These are phyloP conservation scores for Aix galericulata DNA, from an alignment of 2,113 vertebrate species.

Conservation along the genomic window DNA sequence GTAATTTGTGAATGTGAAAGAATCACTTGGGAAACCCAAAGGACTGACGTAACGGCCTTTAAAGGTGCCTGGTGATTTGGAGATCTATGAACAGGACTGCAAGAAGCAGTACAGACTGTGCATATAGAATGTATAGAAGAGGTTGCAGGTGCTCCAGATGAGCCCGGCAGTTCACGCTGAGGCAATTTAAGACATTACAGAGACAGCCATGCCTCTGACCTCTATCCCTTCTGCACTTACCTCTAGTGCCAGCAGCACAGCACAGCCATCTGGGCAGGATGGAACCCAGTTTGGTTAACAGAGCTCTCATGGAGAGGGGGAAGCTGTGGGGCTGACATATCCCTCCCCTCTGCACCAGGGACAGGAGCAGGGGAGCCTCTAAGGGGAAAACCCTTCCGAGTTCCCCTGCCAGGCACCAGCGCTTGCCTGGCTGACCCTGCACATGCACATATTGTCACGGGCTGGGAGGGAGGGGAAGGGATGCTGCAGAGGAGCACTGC, in stretches of 20 bases:
- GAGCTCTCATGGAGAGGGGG: not conserved
- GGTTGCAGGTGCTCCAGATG: not conserved
- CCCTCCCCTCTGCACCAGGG: accelerated
- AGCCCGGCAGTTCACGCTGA: not conserved
- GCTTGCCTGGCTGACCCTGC: not conserved
- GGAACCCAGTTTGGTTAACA: not conserved
- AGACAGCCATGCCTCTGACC: not conserved
- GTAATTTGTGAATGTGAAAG: not conserved
- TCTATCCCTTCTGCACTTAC: not conserved
- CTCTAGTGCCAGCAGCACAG: not conserved
- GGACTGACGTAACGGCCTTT: not conserved
- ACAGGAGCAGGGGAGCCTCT: not conserved
- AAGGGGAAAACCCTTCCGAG: not conserved
- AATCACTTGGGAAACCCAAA: not conserved
- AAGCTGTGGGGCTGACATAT: not conserved
- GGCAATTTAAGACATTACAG: not conserved
- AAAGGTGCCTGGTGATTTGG: not conserved
- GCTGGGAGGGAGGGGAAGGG: not conserved
- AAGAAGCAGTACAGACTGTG: not conserved
- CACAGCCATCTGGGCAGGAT: not conserved
- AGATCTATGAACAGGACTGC: not conserved
- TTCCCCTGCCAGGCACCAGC: not conserved
- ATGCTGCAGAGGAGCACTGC: not conserved
- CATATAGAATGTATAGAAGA: not conserved
- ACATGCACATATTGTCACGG: not conserved